Evolutionary conservation across 2,113 vertebrate species (phyloP), one percentile per base, ranked within the genome.

Genomic region (Osmerus eperlanus): DNA sequence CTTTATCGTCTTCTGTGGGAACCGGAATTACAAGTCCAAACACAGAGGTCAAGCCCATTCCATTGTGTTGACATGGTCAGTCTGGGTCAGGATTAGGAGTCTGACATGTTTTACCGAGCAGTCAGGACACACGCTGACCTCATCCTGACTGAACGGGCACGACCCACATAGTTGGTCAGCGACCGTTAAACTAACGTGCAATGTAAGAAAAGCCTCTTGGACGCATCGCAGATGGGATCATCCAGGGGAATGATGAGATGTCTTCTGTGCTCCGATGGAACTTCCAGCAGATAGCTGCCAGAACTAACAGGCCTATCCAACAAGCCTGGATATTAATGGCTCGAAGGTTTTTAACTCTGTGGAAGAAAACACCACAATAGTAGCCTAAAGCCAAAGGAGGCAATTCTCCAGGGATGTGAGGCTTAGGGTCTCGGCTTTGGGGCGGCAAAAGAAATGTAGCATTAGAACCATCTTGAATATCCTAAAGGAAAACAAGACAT

Each of bases 401-500:
- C 73, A 68, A 82, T 78, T 70, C 61, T 74, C 69, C 36, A 73
- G 78, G 77, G 60, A 84, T 71, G 80, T 68, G 60, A 60, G 70
- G 51, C 56, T 81, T 69, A 78, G 47, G 14, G 71, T 71, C 19
- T 67, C 58, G 54, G 73, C 68, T 81, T 63, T 51, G 64, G 51
- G 28, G 56, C 29, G 12, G 64, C 9, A 73, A 64, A 68, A 74
- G 25, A 70, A 77, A 59, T 62, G 18, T 72, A 63, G 76, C 71
- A 83, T 75, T 58, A 85, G 85, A 77, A 47, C 83, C n/a, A 83
- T 79, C 79, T 67, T 32, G 74, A 79, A 80, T 81, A 72, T 73
- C 68, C 70, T 76, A 2, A 76, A 61, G 74, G 65, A 82, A 81
- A 82, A 82, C 62, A 78, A 23, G 74, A 82, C 9, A 60, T 65